phyloP scores from a whole-genome alignment of 2,113 vertebrate genomes.

The Donacobius atricapilla region DNA sequence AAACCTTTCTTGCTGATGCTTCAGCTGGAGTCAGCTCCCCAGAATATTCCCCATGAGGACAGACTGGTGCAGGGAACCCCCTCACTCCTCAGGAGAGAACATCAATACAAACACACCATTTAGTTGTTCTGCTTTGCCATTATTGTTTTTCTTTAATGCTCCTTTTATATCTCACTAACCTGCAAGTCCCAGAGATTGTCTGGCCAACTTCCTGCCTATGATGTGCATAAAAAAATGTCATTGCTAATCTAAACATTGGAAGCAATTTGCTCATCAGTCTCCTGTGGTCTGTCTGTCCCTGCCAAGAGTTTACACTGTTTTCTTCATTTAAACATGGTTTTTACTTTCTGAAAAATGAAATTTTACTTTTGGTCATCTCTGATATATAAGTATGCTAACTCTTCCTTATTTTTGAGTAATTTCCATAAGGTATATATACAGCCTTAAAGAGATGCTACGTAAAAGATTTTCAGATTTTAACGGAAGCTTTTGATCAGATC shows the following conservation, averaged over 20 bases:
- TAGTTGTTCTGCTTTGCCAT: neutral
- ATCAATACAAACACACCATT: neutral
- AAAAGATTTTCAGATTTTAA: neutral
- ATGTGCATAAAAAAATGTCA: neutral
- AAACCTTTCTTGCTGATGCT: neutral
- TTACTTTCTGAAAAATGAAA: neutral
- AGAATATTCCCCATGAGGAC: neutral
- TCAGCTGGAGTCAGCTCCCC: neutral
- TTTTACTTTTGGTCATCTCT: neutral
- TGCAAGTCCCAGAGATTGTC: neutral
- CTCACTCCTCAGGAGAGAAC: neutral
- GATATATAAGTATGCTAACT: neutral
- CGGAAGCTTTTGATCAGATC: neutral
- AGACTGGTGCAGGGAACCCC: neutral
- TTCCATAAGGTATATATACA: neutral
- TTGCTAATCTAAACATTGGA: neutral
- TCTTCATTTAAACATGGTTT: neutral
- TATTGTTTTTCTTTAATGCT: neutral
- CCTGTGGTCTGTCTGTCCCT: neutral
- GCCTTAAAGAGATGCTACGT: neutral
- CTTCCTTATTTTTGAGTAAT: neutral
- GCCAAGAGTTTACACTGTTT: neutral
- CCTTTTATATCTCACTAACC: neutral
- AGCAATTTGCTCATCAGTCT: neutral
- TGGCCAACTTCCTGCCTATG: neutral